Evolutionary conservation across 2,888 invertebrate genomes (phyloP), one percentile per base, ranked within the genome.

Genomic region (Julus scandinavius): DNA sequence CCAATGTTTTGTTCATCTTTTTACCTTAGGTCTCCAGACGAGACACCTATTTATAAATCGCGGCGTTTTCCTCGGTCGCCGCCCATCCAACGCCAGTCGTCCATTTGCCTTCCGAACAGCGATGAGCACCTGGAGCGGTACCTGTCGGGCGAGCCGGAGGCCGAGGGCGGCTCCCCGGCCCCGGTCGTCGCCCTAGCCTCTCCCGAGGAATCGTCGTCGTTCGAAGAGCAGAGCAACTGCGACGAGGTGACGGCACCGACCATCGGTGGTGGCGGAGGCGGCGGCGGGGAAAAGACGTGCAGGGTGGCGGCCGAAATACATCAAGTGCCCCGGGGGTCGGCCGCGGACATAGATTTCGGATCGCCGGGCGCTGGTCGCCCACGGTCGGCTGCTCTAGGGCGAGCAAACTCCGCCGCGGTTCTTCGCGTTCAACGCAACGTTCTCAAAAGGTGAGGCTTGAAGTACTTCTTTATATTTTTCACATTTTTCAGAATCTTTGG

Each of bases 41-140:
- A 87, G 87, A 87, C 72, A 45, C 63, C 40, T 80, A 80, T 87
- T 80, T 87, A 72, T 80, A 80, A 87, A 80, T 80, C 87, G 40
- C 63, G 87, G 88, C 87, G 88, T 45, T 88, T 88, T 49, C 87
- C 88, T 45, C 88, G 89, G n/a, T 89, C 89, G 29, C 89, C 89
- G 29, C 88, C 89, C 17, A 88, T 89, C 54, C 89, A 87, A 6
- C 88, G 89, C 38, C 89, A 89, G 63, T 87, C 89, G 20, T 89
- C 89, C 41, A 72, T 89, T 41, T 89, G 89, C 87, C 63, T 89
- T 13, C 58, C 80, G n/a, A 85, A 38, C 54, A 87, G 87, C 63
- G 88, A 88, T 58, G 88, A 88, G 80, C 87, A 86, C 63, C 86
- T 88, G 85, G 88, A 88, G 11, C 72, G 83, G 41, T 58, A 40